Evolutionary conservation across 2,888 invertebrate genomes (phyloP), one percentile per base, ranked within the genome.

Genomic region (Cerastis leucographa): DNA sequence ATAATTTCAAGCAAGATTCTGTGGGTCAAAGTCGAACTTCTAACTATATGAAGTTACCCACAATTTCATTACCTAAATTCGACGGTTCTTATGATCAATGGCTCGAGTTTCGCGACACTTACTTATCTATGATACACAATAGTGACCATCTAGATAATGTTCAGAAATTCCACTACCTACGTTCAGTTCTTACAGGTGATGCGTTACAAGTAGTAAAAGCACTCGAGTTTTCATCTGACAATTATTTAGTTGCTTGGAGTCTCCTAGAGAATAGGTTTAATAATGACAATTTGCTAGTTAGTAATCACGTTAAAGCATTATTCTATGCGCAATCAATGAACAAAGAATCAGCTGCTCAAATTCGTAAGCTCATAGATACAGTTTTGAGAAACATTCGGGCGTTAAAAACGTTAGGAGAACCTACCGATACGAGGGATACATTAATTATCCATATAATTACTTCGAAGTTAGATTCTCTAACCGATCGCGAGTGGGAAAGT

Each of bases 21-120:
- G 25, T 22, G 0, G 54, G 54, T 54, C 40, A 49, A 72, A 72
- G 54, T 65, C 25, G 29, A 6, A 70, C 19, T 44, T 25, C 19
- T 59, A 68, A 56, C 19, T 29, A 19, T 8, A 71, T 71, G 19
- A 71, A 71, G 44, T 22, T 71, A 71, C 49, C 71, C 40, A 62
- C 71, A 61, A 61, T 61, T 44, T 71, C 71, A 19, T 71, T 71
- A 49, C 71, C 71, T 9, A 51, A 49, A 17, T 71, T 71, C 71
- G 71, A 71, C 62, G 71, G 71, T 71, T 49, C 62, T 9, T 65
- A 42, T 8, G 51, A 72, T 44, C 65, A 65, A 54, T 65, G 54
- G 65, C 56, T 56, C 25, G 56, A 25, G 56, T 56, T 56, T 56
- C 25, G 56, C 25, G 62, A 62, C 19, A 65, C 44, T 17, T 65